Evolutionary conservation across 2,888 invertebrate genomes (phyloP), one percentile per base, ranked within the genome.

Genomic region (Oegoconia quadripuncta): DNA sequence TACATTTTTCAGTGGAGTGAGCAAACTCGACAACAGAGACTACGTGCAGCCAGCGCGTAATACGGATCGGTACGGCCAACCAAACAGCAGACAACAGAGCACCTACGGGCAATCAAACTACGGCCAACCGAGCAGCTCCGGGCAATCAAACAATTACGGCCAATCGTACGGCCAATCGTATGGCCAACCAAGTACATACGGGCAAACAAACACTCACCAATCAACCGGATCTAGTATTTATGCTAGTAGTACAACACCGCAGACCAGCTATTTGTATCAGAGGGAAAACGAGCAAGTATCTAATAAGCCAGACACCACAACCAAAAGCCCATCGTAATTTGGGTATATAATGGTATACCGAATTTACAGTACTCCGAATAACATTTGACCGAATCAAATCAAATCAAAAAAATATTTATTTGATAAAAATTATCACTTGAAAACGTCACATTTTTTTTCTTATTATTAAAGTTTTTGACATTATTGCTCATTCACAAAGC

Each of bases 201-300:
- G 51, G 9, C 49, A 52, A 18, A 17, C 34, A 17, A 34, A 31
- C 16, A 35, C 26, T 11, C 34, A 46, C 18, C 44, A 31, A 37
- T 26, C 41, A 18, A 39, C 40, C 3, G 56, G 55, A n/a, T 49
- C 54, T 42, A 64, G 42, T 15, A 42, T 37, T 0, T 59, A 51
- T 15, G 42, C 50, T 13, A 63, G 62, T 27, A 80, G 70, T 43
- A 83, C 84, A 0, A 84, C 86, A 0, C 82, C 74, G 3, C 87
- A 79, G 16, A 90, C 89, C 8, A 89, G 87, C 52, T 90, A 90
- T 54, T 69, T 90, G 41, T 90, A 89, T 51, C 88, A 88, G 39
- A 76, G 90, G 25, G 76, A 88, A 59, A 68, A 88, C 62, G 63
- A 82, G 52, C 60, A 75, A 26, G 75, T 83, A 16, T 82, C 86